phyloP scores from a whole-genome alignment of 2,113 vertebrate species.

The Phaethornis superciliosus region DNA sequence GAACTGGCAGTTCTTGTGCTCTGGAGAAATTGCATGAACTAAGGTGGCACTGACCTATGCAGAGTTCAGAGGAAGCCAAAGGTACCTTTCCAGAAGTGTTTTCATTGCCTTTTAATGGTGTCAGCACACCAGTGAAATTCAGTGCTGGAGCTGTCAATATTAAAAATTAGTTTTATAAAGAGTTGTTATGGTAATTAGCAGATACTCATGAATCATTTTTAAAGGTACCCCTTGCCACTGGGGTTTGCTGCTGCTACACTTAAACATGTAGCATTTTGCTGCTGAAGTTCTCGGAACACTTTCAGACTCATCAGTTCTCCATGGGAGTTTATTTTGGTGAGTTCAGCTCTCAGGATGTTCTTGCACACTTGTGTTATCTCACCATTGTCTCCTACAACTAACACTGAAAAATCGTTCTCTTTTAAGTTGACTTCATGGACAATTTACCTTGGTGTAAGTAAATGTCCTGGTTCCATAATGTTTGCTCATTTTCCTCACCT shows the following conservation, averaged over 20 bases:
- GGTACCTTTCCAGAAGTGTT: not conserved
- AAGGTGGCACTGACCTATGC: not conserved
- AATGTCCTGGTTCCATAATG: not conserved
- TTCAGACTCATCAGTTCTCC: not conserved
- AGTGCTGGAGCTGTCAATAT: not conserved
- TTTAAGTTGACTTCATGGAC: not conserved
- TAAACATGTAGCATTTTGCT: not conserved
- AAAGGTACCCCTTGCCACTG: not conserved
- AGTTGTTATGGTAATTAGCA: not conserved
- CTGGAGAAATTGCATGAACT: not conserved
- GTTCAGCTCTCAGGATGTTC: not conserved
- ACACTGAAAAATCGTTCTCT: not conserved
- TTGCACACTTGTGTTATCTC: not conserved
- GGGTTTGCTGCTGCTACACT: not conserved
- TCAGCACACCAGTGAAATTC: not conserved
- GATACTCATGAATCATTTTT: not conserved
- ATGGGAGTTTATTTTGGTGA: not conserved
- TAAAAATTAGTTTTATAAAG: not conserved
- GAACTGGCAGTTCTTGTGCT: not conserved
- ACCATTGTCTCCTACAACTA: not conserved
- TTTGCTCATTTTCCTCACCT: not conserved
- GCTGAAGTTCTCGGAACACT: not conserved
- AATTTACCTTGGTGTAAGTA: not conserved
- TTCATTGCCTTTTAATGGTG: not conserved
- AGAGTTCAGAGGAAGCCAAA: not conserved